Evolutionary conservation across 2,888 invertebrate genomes (phyloP), one percentile per base, ranked within the genome.

Genomic region (Agrochola lota): DNA sequence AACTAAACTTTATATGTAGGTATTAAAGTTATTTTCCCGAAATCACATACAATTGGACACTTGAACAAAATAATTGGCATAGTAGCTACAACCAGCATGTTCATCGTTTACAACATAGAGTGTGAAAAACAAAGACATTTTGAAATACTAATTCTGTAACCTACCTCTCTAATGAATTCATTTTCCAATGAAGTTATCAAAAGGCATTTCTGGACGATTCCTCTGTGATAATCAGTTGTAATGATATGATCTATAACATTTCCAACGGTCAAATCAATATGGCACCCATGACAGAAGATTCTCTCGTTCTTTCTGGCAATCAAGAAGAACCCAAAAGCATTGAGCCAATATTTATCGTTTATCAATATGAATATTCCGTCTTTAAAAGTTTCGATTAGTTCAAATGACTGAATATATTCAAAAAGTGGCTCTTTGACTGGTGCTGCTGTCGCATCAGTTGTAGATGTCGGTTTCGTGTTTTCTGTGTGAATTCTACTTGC

Each of bases 151-250:
- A 26, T 20, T 66, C 0, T 9, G 7, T 7, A 12, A 57, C 71
- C 12, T 77, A 85, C 85, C 84, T 85, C 81, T 78, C 86, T 74
- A 62, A 85, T 78, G 26, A 84, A 85, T 68, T 85, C 85, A 43
- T 63, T 40, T 69, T 78, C 57, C 23, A 85, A 52, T 9, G 85
- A 81, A 59, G 68, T 67, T 74, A 85, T 46, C 4, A 81, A 7
- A 40, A 60, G 74, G 15, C 60, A 49, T 17, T 77, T 76, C 0
- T 49, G 15, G 2, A 86, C 0, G 0, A 26, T 35, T 12, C n/a
- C 43, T 26, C 8, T 57, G 67, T 86, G 85, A 23, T 71, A n/a
- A 1, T 67, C 57, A 0, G 46, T 20, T 1, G 20, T 0, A 4
- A 66, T 0, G 0, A 81, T n/a, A 68, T 85, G 85, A 5, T 71